Conservation (phyloP, 2,797 vertebrate genomes). For the Crocodylus rhombifer region DNA sequence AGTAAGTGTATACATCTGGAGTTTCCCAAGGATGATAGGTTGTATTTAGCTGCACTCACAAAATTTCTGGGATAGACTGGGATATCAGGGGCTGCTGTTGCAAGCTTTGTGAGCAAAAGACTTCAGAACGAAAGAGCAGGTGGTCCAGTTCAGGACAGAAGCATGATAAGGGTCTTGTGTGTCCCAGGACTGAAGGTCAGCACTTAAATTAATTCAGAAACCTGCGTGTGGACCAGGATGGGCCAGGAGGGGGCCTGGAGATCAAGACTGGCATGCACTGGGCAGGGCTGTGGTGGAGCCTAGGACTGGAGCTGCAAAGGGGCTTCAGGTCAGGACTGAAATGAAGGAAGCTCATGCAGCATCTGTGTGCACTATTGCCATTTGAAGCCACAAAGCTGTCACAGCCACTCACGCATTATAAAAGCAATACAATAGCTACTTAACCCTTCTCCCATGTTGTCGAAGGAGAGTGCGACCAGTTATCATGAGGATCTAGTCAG, state of each 20-base stretch:
- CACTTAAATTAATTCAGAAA: not conserved
- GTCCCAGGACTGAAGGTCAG: too few species aligned
- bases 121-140: not conserved
- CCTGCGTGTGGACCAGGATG: not conserved
- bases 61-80: not conserved
- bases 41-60: not conserved
- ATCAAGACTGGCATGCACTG: accelerated
- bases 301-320: not conserved
- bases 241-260: accelerated
- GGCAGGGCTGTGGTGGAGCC: not conserved
- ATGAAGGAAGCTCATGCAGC: not conserved
- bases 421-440: not conserved
- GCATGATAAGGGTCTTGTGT: not conserved
- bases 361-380: not conserved
- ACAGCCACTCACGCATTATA: not conserved
- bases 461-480: not conserved
- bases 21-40: not conserved
- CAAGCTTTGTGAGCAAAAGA: accelerated
- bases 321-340: not conserved
- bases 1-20: not conserved
- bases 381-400: not conserved
- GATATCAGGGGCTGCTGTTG: accelerated
- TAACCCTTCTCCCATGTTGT: not conserved
- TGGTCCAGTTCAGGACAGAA: not conserved
- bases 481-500: not conserved